Base-by-base conservation (phyloP, 2,113 vertebrate genomes). In the Trogon surrucura region DNA sequence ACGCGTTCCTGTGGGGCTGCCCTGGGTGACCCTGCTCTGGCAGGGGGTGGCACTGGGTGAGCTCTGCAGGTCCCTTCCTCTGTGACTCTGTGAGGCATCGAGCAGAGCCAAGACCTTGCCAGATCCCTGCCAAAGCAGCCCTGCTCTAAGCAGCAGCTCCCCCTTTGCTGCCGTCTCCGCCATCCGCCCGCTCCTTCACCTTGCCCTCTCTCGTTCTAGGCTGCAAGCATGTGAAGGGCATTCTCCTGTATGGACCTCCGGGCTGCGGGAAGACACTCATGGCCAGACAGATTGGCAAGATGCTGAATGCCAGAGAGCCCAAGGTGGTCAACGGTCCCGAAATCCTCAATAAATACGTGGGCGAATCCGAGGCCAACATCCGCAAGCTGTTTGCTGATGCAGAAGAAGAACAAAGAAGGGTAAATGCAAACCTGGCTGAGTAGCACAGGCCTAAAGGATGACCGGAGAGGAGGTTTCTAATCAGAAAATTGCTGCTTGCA, bases 181-280 rank as follows among this genome's bases (percentile, higher is more conserved):
- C 22, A 2, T 21, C 8, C 15, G 3, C 29, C 73, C 47, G 41
- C 18, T 78, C 27, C 12, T 80, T 78, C 18, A 94, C 19, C 25
- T 36, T 22, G 20, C 60, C 22, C 87, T 70, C 86, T 93, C 75
- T 87, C 73, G 9, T 67, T 91, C 57, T 91, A 99, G 99, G 99
- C 95, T 99, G 99, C 96, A 99, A 99, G 80, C 99, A 99, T 5
- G 99, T 99, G 89, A 99, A 99, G 96, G 99, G 99, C 57, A 99
- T 99, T 92, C 98, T 99, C 58, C 95, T 99, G n/a, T 99, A 97
- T 2, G 99, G 99, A 3, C 99, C 99, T 44, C 99, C 99, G 2
- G 99, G 99, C 88, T 99, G 99, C 19, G 99, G 99, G 50, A 99
- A 99, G 93, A 99, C 99, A 3, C 98, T 99, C 30, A 99, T 99